A percentile compares a stretch with the other conserved stretches of the same genome.
Evolutionary conservation across 92 coral and sea anemone species (phyloP).

Genomic region (Blastomussa wellsi): DNA sequence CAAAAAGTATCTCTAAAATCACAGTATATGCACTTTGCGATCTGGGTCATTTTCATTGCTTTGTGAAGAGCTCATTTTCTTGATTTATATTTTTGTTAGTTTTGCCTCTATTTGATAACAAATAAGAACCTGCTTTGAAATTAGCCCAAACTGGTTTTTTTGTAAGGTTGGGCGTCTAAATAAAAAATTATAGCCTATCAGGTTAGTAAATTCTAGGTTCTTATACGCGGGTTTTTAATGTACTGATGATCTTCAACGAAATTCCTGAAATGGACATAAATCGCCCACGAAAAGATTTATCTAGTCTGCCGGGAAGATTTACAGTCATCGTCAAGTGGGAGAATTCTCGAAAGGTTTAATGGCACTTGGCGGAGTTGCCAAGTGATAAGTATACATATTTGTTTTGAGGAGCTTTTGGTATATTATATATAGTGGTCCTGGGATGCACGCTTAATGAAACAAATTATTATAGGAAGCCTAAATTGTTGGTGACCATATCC

Average conservation of each 20-base stretch:
- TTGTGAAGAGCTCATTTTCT: no score
- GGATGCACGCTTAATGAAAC: neutral
- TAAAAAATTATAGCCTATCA: no score
- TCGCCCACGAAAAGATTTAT: neutral
- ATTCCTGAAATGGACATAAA: neutral
- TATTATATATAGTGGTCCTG: neutral
- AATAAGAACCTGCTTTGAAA: no score
- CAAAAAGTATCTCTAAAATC: no score
- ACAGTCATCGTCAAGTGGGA: neutral
- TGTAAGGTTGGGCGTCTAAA: no score
- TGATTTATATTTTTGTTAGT: no score
- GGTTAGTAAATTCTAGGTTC: no score
- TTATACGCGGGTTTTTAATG: no score
- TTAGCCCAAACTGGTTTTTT: no score
- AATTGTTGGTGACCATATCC: neutral
- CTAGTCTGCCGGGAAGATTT: neutral
- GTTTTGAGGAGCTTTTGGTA: neutral
- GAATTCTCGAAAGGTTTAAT: neutral
- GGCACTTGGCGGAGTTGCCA: neutral
- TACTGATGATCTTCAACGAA: neutral
- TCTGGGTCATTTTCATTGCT: no score
- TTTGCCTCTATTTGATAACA: no score
- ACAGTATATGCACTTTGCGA: no score
- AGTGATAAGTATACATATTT: neutral
- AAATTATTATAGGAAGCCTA: neutral